These are phyloP conservation scores for Platalea minor DNA, from an alignment of 2,797 vertebrate genomes.

Conservation along the genomic window DNA sequence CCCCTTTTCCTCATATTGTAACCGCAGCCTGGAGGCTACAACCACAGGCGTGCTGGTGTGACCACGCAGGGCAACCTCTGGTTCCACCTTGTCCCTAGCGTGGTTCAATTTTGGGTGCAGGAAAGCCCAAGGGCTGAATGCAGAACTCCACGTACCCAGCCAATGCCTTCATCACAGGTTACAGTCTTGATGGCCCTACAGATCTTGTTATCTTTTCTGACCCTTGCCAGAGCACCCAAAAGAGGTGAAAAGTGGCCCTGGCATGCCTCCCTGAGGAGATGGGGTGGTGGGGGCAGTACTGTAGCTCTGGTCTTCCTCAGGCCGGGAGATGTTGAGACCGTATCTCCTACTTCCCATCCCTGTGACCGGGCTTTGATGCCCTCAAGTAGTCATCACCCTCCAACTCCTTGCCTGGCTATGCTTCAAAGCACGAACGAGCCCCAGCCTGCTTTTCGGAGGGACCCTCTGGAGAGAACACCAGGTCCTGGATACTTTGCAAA, in stretches of 20 bases:
- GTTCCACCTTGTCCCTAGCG: background rate
- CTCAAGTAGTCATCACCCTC: background rate
- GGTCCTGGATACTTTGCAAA: background rate
- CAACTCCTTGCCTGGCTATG: fast-evolving
- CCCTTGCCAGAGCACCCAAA: background rate
- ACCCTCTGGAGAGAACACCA: background rate
- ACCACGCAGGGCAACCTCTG: background rate
- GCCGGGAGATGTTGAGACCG: background rate
- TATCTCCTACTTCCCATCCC: background rate
- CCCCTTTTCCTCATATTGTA: background rate
- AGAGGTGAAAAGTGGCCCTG: background rate
- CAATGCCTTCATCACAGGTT: background rate
- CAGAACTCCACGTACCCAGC: background rate
- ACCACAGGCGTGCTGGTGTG: background rate
- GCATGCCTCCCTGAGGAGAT: background rate
- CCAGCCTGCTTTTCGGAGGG: background rate
- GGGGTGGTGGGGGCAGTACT: background rate
- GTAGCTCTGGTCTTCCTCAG: background rate
- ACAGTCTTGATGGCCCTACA: background rate
- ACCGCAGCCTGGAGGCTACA: background rate
- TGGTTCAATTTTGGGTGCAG: background rate
- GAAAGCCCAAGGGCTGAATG: background rate
- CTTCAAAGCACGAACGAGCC: background rate
- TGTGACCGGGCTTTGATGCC: background rate
- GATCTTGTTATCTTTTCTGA: background rate